These are phyloP conservation scores for Numida meleagris DNA, from an alignment of 2,113 vertebrate genomes.

Conservation along the genomic window DNA sequence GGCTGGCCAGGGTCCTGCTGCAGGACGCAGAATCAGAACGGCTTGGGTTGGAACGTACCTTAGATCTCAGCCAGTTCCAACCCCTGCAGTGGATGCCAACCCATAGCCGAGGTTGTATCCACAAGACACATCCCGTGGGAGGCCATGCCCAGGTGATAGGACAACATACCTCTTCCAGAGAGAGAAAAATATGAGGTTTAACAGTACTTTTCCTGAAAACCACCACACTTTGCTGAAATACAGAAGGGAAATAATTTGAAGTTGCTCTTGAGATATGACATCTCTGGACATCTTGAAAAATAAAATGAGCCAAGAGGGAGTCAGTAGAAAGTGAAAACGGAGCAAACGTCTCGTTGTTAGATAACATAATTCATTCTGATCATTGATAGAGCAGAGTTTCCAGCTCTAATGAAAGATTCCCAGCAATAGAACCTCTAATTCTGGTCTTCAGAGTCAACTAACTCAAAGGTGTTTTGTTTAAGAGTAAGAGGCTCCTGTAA, in stretches of 20 bases:
- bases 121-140: accelerated
- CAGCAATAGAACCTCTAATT: neutral
- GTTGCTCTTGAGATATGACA: neutral
- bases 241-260: neutral
- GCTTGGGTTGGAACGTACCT: neutral
- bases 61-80: neutral
- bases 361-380: neutral
- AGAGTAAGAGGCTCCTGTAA: neutral
- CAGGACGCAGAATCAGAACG: neutral
- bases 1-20: neutral
- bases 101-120: neutral
- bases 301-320: neutral
- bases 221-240: neutral
- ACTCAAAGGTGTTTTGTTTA: neutral
- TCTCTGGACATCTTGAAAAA: neutral
- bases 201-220: neutral
- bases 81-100: neutral
- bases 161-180: neutral
- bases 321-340: neutral
- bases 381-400: neutral
- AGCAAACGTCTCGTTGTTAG: neutral
- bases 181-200: neutral
- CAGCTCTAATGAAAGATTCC: neutral
- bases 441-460: neutral
- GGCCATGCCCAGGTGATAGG: accelerated